Percentiles rank a stretch among this genome's conserved stretches.
These are phyloP conservation scores for Holcopasites calliopsidis DNA, from an alignment of 1,140 invertebrate species.

Conservation along the genomic window DNA sequence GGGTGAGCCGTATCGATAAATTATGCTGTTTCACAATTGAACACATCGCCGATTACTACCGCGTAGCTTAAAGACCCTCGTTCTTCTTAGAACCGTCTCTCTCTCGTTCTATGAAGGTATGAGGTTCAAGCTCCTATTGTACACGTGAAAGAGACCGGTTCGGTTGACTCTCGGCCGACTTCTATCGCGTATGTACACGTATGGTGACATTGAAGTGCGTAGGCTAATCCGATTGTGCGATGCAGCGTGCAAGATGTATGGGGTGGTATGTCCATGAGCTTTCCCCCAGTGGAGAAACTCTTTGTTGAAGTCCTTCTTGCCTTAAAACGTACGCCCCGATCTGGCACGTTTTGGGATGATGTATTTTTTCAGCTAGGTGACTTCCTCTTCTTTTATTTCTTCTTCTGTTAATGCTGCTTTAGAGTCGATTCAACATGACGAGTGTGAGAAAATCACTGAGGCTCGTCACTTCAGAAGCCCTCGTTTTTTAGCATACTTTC, in stretches of 20 bases:
- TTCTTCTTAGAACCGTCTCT: neutral
- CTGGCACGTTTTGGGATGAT: slow-evolving; percentile 29
- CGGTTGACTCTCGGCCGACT: slow-evolving; percentile 3
- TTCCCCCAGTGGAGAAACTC: slow-evolving; percentile 5
- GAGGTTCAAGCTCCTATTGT: neutral
- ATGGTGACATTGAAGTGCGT: slow-evolving; percentile 55
- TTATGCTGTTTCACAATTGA: slow-evolving; percentile 17
- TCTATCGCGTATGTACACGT: slow-evolving; percentile 1
- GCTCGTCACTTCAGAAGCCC: no score
- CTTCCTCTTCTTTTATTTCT: slow-evolving; percentile 1
- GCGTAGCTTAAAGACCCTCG: neutral
- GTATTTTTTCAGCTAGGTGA: neutral
- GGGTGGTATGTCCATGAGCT: slow-evolving; percentile 5
- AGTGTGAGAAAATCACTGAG: no score
- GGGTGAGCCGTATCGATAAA: slow-evolving; percentile 30
- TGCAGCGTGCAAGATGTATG: slow-evolving; percentile 19
- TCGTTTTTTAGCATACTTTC: no score
- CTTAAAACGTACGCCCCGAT: slow-evolving; percentile 26
- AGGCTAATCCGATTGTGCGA: slow-evolving; percentile 61
- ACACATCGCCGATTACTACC: neutral
- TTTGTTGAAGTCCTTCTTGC: neutral
- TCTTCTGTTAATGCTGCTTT: slow-evolving; percentile 31
- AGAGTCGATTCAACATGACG: slow-evolving; percentile 44
- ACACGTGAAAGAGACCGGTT: slow-evolving; percentile 6
- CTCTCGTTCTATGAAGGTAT: neutral